Conservation (phyloP, 1,140 invertebrate genomes). For the Hypothenemus hampei region DNA sequence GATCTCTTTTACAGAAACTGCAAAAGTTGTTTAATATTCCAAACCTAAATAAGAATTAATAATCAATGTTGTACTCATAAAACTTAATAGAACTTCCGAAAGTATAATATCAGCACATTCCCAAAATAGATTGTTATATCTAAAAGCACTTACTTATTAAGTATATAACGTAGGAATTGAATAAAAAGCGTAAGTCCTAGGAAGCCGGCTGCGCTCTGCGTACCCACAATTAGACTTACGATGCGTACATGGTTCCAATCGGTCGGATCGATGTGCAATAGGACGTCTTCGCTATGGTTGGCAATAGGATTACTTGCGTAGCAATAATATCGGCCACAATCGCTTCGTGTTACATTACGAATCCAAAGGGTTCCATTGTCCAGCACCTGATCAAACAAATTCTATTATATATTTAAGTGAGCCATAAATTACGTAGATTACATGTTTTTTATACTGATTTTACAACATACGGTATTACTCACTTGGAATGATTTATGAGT, state of each 20-base stretch:
- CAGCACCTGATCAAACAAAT: constrained; percentile 45
- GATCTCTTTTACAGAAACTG: constrained; percentile 61
- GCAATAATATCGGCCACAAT: constrained; percentile 85
- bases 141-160: constrained; percentile 57
- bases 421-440: too few relatives aligned
- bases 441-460: too few relatives aligned
- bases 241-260: constrained; percentile 79
- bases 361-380: constrained; percentile 53
- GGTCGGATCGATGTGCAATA: constrained; percentile 73
- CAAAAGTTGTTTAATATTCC: constrained; percentile 59
- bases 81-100: too few relatives aligned
- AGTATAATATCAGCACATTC: too few relatives aligned
- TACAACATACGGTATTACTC: too few relatives aligned
- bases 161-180: constrained; percentile 66
- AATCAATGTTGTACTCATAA: too few relatives aligned
- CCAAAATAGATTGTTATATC: neutral
- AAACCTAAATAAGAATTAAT: constrained; percentile 52
- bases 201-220: constrained; percentile 71
- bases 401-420: too few relatives aligned
- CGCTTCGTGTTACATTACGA: constrained; percentile 58
- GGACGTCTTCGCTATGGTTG: constrained; percentile 67
- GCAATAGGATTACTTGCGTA: constrained; percentile 77
- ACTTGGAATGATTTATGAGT: too few relatives aligned
- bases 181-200: constrained; percentile 71
- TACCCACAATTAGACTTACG: constrained; percentile 75